Evolutionary conservation across 2,797 vertebrate genomes (phyloP), one percentile per base, ranked within the genome.

Genomic region (Cyclopterus lumpus): DNA sequence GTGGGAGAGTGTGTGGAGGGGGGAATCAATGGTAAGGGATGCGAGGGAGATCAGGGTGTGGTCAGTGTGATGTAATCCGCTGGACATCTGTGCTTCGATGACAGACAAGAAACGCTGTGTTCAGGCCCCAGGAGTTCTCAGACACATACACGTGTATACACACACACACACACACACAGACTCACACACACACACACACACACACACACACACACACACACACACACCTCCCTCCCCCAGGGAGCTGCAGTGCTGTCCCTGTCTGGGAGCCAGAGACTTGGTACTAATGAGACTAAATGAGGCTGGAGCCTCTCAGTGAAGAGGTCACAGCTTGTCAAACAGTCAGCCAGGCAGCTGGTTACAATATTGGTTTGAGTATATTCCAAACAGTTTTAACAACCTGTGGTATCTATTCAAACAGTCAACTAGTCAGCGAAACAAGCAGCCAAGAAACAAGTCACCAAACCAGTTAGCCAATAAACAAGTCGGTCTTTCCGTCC

Each of bases 241-340:
- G 77, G 80, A 81, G 75, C 71, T 82, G 77, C 51, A 48, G 77
- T 74, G 84, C 81, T 87, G 82, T 82, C 90, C 79, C 48, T 86
- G 89, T 90, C 80, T 86, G 80, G 82, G 81, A 90, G 77, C 71
- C 83, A 86, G 71, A 92, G 81, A 83, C 86, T 83, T 82, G 82
- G 81, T 83, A 84, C 91, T 94, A 94, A 94, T 92, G 90, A 93
- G 92, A 90, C 89, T 89, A 91, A 93, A 93, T 91, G 93, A 93
- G 88, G 75, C 80, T 85, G 84, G 85, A 87, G 80, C 84, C 86
- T 80, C 81, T 85, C 82, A 77, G 72, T 67, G 75, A 78, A 62
- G 88, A 85, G 91, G 89, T 91, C 88, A 88, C 75, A 84, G 82
- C 76, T 76, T 80, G 88, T 90, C 88, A 90, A 86, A 81, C 81